Evolutionary conservation across 1,140 invertebrate genomes (phyloP).

Genomic region (Drosophila ambigua): DNA sequence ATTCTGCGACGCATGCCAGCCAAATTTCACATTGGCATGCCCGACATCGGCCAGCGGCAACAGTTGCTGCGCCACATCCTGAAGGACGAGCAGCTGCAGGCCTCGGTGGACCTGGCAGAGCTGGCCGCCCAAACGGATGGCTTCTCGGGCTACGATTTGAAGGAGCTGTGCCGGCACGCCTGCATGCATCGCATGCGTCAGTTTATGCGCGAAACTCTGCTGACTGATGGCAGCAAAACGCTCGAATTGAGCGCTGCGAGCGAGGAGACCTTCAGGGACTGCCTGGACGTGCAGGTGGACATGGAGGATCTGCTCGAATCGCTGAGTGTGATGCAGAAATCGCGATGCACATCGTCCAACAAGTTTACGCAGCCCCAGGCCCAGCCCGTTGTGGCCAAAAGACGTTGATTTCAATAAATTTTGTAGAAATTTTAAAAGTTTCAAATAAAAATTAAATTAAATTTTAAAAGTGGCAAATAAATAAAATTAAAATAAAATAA

Average conservation of each 20-base stretch:
- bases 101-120: constrained; percentile 88
- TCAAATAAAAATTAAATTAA: no score
- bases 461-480: background rate
- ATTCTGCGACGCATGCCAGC: constrained; percentile 98
- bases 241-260: background rate
- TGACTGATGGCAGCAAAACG: background rate
- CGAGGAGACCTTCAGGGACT: constrained; percentile 80
- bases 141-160: constrained; percentile 96
- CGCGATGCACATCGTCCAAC: constrained; percentile 85
- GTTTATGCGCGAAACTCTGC: constrained; percentile 29
- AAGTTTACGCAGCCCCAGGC: constrained; percentile 38
- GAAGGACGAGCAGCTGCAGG: constrained; percentile 88
- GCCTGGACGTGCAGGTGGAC: constrained; percentile 60
- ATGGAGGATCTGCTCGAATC: constrained; percentile 88
- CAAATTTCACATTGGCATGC: constrained; percentile 94
- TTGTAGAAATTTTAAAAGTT: background rate
- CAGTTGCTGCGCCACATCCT: constrained; percentile 92
- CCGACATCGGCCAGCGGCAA: constrained; percentile 89
- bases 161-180: constrained; percentile 94
- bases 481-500: no score
- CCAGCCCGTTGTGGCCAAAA: constrained; percentile 55
- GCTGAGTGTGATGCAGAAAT: constrained; percentile 87
- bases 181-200: constrained; percentile 94
- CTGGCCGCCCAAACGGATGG: constrained; percentile 90
- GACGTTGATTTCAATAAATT: background rate